Conservation (phyloP, 2,797 vertebrate genomes). For the Falco columbarius region DNA sequence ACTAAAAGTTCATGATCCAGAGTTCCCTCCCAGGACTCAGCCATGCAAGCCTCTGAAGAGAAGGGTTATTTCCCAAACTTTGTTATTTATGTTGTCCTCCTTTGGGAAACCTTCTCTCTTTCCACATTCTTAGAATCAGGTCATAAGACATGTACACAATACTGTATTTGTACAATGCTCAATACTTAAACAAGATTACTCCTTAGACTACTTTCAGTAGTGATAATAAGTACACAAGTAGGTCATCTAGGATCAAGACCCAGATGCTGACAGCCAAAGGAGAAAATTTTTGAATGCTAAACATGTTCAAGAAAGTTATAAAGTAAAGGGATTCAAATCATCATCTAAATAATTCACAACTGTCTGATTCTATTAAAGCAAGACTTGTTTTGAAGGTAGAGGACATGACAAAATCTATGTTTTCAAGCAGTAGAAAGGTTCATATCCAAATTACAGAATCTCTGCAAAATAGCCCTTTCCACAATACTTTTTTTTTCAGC, state of each 20-base stretch:
- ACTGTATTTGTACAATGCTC: background rate
- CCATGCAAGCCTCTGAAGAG: background rate
- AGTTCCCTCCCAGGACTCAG: background rate
- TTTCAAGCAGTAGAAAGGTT: background rate
- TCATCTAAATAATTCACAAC: slow-evolving; percentile 22
- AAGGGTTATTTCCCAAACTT: background rate
- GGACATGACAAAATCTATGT: background rate
- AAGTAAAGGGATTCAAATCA: background rate
- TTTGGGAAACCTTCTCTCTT: background rate
- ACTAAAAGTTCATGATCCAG: background rate
- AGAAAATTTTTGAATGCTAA: background rate
- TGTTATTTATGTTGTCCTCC: background rate
- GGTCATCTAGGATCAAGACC: background rate
- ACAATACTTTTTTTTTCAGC: background rate
- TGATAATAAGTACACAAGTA: background rate
- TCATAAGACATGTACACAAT: background rate
- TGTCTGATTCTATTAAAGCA: background rate
- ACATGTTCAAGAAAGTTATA: background rate
- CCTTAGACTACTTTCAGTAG: background rate
- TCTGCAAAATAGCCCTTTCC: background rate
- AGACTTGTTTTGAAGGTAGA: background rate
- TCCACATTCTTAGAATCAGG: background rate
- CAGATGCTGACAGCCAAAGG: background rate
- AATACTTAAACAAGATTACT: background rate
- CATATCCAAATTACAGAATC: background rate